These are phyloP conservation scores for Ochlodes sylvanus DNA, from an alignment of 2,888 invertebrate species.

Conservation along the genomic window DNA sequence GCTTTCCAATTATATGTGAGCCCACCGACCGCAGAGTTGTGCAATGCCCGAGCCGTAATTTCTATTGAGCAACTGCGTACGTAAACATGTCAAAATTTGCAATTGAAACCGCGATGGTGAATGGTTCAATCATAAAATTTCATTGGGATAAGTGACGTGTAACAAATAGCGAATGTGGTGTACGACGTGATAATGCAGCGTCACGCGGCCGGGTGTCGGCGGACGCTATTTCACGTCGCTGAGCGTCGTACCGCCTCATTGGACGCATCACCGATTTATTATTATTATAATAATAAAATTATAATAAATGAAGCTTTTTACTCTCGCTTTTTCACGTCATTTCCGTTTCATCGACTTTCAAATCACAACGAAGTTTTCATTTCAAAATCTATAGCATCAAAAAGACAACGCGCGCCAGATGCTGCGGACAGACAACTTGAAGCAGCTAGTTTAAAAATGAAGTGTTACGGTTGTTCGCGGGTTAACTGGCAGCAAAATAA, in stretches of 20 bases:
- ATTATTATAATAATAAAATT: too few species aligned
- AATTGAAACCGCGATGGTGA: conserved; percentile 36
- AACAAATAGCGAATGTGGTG: conserved; percentile 41
- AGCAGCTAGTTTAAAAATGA: conserved; percentile 16
- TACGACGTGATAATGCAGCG: neutral
- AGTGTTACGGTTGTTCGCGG: conserved; percentile 23
- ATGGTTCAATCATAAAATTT: conserved; percentile 47
- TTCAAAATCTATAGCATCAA: neutral
- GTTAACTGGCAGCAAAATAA: conserved; percentile 36
- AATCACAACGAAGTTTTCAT: too few species aligned
- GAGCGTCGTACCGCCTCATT: neutral
- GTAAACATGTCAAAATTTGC: conserved; percentile 37
- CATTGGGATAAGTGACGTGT: conserved; percentile 41
- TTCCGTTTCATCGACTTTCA: too few species aligned
- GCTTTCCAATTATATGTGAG: conserved; percentile 7
- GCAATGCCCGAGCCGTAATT: conserved; percentile 21
- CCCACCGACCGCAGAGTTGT: conserved; percentile 9
- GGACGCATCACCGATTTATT: neutral
- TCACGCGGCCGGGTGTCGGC: neutral
- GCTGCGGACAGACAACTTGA: neutral
- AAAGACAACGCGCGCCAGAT: neutral
- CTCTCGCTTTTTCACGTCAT: too few species aligned
- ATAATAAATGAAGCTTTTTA: too few species aligned
- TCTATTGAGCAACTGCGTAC: conserved; percentile 26
- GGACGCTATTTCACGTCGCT: neutral